Evolutionary conservation across 64 coral and sea anemone genomes (phyloP), one percentile per base, ranked within the genome.

Genomic region (Dendrophyllia cribrosa): DNA sequence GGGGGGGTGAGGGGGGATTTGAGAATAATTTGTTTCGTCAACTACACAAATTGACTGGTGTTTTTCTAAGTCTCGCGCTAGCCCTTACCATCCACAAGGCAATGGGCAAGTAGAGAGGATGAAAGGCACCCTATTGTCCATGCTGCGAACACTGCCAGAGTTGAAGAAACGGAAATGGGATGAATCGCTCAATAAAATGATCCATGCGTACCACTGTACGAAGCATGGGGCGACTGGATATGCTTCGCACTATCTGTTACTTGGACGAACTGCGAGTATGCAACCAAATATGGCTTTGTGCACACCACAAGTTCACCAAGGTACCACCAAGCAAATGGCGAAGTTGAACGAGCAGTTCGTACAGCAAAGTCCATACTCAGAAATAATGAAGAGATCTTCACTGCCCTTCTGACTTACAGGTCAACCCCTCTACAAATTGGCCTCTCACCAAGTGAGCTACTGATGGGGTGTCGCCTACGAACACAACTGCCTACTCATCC

Each of bases 381-480:
- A 43, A 72, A 72, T 11, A 72, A 72, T 46, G 26, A 72, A 72
- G 70, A 46, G 0, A 24, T 26, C 7, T 72, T 43, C 34, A 24
- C 26, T 20, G 52, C 71, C 3, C 86, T 89, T 7, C 53, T 90
- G 5, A 24, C 82, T 8, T 87, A 95, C 67, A 9, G 82, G 3
- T 81, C 82, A 51, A 87, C 67, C 23, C 83, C 75, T 1, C 56
- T 95, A 19, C 88, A 87, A 83, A 95, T 91, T 81, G 88, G 88
- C 2, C 17, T 87, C 0, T 91, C 88, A 3, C 75, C 88, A 11
- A 63, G 60, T 64, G 88, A 95, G 43, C 22, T 95, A 20, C 74
- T 91, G 3, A 95, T 91, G 94, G 75, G 83, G 4, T 55, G 75
- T 44, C 16, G 69, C 25, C 75, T 88, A 8, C 19, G 12, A 20